phyloP scores from a whole-genome alignment of 1,140 invertebrate genomes.

The Lepidostoma basale region DNA sequence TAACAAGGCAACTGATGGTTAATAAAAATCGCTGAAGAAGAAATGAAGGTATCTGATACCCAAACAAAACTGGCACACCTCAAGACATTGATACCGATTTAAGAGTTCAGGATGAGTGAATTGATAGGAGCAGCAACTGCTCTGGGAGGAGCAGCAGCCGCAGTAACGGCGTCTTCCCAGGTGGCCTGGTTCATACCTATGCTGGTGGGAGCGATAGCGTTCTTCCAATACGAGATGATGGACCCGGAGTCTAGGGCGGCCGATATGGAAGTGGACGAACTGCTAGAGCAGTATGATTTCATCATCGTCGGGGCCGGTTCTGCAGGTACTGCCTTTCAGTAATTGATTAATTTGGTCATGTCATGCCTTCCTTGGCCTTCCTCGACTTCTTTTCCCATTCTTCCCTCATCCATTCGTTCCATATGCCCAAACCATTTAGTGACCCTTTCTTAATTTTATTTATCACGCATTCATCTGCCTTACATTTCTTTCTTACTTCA shows the following conservation, averaged over 20 bases:
- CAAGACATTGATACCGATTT: too few relatives aligned
- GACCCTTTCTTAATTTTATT: too few relatives aligned
- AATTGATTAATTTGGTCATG: neutral
- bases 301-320: constrained; percentile 43
- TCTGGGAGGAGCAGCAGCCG: constrained; percentile 62
- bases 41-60: too few relatives aligned
- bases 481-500: too few relatives aligned
- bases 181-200: constrained; percentile 80
- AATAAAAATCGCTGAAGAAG: too few relatives aligned
- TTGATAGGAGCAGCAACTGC: constrained; percentile 64
- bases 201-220: constrained; percentile 78
- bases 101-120: constrained; percentile 63
- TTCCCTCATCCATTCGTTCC: neutral
- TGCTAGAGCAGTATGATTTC: constrained; percentile 61
- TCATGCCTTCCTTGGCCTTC: too few relatives aligned
- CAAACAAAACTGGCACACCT: too few relatives aligned
- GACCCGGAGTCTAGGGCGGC: constrained; percentile 78
- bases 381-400: too few relatives aligned
- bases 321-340: constrained; percentile 37
- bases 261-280: constrained; percentile 66
- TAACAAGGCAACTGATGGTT: too few relatives aligned
- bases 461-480: too few relatives aligned
- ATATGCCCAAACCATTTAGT: too few relatives aligned
- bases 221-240: constrained; percentile 79
- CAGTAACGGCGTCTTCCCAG: constrained; percentile 63